These are phyloP conservation scores for Aurelia aurita DNA, from an alignment of 30 jellyfish, hydroid and myxozoan species.

Conservation along the genomic window DNA sequence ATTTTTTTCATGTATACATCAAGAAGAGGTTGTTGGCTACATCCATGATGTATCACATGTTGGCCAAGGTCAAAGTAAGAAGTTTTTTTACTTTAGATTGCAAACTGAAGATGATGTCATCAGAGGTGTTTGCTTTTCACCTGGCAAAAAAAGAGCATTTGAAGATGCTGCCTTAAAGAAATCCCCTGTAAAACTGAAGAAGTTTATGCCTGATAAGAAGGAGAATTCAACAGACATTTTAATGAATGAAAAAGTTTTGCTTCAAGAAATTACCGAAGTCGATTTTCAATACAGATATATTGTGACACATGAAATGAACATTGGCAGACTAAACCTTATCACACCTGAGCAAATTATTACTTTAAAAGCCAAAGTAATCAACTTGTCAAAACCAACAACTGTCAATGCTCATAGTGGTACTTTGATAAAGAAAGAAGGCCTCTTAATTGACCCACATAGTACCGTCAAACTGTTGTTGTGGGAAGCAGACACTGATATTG, in stretches of 20 bases:
- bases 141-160: conserved; percentile 10
- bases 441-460: too few relatives aligned
- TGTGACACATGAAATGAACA: too few relatives aligned
- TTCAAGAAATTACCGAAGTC: neutral
- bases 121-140: conserved; percentile 51
- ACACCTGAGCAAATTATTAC: too few relatives aligned
- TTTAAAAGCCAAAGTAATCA: too few relatives aligned
- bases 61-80: conserved; percentile 16
- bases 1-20: too few relatives aligned
- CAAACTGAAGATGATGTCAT: conserved; percentile 39
- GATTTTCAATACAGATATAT: too few relatives aligned
- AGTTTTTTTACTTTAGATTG: conserved; percentile 18
- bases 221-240: conserved; percentile 25
- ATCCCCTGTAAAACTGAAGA: conserved; percentile 45
- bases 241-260: conserved; percentile 31
- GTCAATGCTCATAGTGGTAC: too few relatives aligned
- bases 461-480: too few relatives aligned
- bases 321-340: too few relatives aligned
- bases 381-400: too few relatives aligned
- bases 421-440: too few relatives aligned
- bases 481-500: too few relatives aligned
- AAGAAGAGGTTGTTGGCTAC: neutral
- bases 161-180: conserved; percentile 43
- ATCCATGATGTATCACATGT: conserved; percentile 24
- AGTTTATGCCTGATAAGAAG: conserved; percentile 9